phyloP scores from a whole-genome alignment of 2,888 invertebrate genomes.

The Minunthozetes semirufus region DNA sequence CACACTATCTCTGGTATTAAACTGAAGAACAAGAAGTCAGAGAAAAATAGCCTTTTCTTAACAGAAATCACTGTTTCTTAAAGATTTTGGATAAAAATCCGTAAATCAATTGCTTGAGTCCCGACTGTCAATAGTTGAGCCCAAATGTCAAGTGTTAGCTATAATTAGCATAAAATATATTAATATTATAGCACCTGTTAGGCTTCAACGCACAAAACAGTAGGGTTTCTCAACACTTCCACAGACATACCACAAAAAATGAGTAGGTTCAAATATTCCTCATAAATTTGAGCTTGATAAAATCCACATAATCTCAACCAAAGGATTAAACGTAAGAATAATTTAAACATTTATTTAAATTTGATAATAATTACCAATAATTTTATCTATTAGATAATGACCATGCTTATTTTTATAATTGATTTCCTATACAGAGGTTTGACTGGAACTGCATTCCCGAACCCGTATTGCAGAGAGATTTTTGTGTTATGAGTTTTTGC shows the following conservation, averaged over 20 bases:
- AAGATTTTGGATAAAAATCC: not conserved
- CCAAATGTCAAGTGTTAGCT: slow-evolving; percentile 7
- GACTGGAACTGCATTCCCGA: not conserved
- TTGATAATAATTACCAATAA: no score
- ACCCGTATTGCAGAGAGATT: not conserved
- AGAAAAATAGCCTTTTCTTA: not conserved
- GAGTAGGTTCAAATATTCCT: no score
- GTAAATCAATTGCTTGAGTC: not conserved
- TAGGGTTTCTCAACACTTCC: not conserved
- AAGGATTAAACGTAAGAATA: no score
- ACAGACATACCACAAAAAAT: not conserved
- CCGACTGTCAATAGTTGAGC: not conserved
- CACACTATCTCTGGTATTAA: not conserved
- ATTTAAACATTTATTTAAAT: no score
- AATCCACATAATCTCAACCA: not conserved
- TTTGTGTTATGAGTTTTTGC: not conserved
- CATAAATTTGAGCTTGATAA: not conserved
- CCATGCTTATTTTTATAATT: not conserved
- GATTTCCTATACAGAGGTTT: not conserved
- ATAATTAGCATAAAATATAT: slow-evolving; percentile 24
- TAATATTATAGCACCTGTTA: slow-evolving; percentile 16
- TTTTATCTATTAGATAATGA: not conserved
- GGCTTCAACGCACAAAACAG: not conserved
- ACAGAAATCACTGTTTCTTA: not conserved
- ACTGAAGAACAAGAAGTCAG: not conserved